These are phyloP conservation scores for Drosophila yooni DNA, from an alignment of 2,888 invertebrate genomes.

Conservation along the genomic window DNA sequence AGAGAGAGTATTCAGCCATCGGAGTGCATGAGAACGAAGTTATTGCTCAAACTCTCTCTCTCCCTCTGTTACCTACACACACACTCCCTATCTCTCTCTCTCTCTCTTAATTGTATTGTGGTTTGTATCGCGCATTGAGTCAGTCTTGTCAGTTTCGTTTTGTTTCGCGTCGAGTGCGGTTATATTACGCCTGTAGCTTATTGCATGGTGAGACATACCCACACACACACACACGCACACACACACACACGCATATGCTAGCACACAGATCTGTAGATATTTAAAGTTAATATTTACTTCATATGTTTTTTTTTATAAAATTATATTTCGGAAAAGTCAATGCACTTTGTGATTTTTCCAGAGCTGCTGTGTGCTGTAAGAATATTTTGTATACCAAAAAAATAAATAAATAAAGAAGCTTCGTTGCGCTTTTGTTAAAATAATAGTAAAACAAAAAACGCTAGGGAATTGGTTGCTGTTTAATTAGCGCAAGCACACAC, in stretches of 20 bases:
- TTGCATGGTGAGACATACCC: slow-evolving; percentile 35
- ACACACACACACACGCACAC: slow-evolving; percentile 16
- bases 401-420: slow-evolving; percentile 2
- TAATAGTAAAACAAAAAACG: not conserved
- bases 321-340: slow-evolving; percentile 51
- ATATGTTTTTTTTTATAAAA: slow-evolving; percentile 2
- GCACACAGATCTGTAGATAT: slow-evolving; percentile 20
- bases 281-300: slow-evolving; percentile 27
- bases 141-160: slow-evolving; percentile 64
- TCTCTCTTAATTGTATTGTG: slow-evolving; percentile 25
- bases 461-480: slow-evolving; percentile 27
- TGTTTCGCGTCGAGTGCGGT: slow-evolving; percentile 70
- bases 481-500: slow-evolving; percentile 62
- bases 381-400: slow-evolving; percentile 25
- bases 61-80: not conserved
- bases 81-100: slow-evolving; percentile 4
- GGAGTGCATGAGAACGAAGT: slow-evolving; percentile 12
- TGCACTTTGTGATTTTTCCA: slow-evolving; percentile 42
- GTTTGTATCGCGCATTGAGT: slow-evolving; percentile 35
- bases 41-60: slow-evolving; percentile 8
- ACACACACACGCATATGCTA: slow-evolving; percentile 1
- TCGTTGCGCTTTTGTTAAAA: slow-evolving; percentile 26
- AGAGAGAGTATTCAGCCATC: slow-evolving; percentile 37
- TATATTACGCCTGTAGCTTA: slow-evolving; percentile 43
- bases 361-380: slow-evolving; percentile 19